Percentiles rank a stretch among this genome's conserved stretches.
These are phyloP conservation scores for Tyrophagus putrescentiae DNA, from an alignment of 1,140 invertebrate genomes.

Conservation along the genomic window DNA sequence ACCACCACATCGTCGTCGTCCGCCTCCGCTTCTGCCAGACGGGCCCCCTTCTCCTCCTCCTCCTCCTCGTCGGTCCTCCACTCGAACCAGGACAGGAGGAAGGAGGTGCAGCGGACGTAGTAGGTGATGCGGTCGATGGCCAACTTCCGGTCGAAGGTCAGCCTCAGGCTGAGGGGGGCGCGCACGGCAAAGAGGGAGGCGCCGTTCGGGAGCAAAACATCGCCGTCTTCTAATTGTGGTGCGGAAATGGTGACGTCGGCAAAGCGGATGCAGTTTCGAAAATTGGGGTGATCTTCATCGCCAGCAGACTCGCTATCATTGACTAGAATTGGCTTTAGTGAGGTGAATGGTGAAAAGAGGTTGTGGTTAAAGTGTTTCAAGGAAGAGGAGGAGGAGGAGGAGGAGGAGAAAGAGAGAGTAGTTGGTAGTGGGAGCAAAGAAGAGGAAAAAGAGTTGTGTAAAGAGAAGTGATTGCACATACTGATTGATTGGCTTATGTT, in stretches of 20 bases:
- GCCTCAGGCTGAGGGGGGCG: background rate
- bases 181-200: background rate
- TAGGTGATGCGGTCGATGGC: background rate
- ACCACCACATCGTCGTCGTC: background rate
- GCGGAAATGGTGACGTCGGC: background rate
- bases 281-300: background rate
- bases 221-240: background rate
- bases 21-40: background rate
- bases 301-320: background rate
- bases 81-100: background rate
- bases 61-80: background rate
- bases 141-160: background rate
- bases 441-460: too few species aligned
- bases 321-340: background rate
- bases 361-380: background rate
- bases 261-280: background rate
- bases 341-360: background rate
- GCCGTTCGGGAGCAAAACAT: background rate
- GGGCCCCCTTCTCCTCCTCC: background rate
- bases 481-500: too few species aligned
- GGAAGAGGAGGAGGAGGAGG: background rate
- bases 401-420: too few species aligned
- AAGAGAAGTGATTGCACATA: too few species aligned
- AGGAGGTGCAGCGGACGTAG: background rate
- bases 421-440: too few species aligned